A percentile compares a stretch with the other conserved stretches of the same genome.
phyloP scores from a whole-genome alignment of 2,888 invertebrate genomes.

The Cepaea hortensis region DNA sequence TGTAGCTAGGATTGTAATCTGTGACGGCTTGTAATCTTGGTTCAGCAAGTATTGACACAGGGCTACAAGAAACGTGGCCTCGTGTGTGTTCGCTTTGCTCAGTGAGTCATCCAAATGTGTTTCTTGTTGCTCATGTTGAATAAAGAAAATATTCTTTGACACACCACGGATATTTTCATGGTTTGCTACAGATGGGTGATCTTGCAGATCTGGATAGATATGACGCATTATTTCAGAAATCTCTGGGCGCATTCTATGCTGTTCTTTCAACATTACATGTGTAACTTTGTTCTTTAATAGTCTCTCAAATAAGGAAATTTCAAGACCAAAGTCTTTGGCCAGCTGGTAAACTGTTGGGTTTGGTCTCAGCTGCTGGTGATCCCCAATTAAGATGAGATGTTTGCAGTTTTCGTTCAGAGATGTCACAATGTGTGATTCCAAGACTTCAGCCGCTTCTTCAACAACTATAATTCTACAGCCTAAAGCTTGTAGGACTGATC shows the following conservation, averaged over 20 bases:
- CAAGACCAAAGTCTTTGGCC: slow-evolving; percentile 79
- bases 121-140: no score
- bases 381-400: no score
- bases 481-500: slow-evolving; percentile 64
- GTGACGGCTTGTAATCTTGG: no score
- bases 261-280: no score
- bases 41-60: slow-evolving; percentile 62
- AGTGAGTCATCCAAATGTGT: no score
- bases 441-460: slow-evolving; percentile 70
- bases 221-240: no score
- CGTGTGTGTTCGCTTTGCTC: slow-evolving; percentile 56
- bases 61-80: slow-evolving; percentile 61
- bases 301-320: slow-evolving; percentile 88
- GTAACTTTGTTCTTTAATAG: slow-evolving; percentile 73
- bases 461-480: slow-evolving; percentile 79
- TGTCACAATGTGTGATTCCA: no score
- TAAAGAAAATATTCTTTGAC: background rate
- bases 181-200: slow-evolving; percentile 56
- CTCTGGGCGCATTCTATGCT: no score
- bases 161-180: slow-evolving; percentile 59
- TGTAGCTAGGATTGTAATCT: no score
- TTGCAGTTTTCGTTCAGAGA: no score
- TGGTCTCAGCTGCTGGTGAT: slow-evolving; percentile 86
- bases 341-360: slow-evolving; percentile 81
- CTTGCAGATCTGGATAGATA: background rate